Base-by-base conservation (phyloP, 30 jellyfish, hydroid and myxozoan species). In the Aurelia aurita region DNA sequence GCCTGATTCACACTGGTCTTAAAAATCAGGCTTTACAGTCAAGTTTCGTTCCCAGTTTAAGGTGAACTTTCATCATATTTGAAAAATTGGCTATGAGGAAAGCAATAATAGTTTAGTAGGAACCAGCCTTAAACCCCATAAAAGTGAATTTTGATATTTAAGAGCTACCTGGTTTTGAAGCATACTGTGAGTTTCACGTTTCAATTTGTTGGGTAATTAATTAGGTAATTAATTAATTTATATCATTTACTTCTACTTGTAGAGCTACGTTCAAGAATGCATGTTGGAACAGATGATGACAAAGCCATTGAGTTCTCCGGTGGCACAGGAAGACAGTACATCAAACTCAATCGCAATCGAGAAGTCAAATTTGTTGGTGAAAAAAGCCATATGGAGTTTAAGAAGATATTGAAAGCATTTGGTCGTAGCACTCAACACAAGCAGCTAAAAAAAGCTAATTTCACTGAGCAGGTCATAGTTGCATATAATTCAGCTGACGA, bases 201-300 rank as follows among this genome's bases (percentile, higher is more conserved):
- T n/a, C n/a, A n/a, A n/a, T n/a, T n/a, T n/a, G n/a, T n/a, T n/a
- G n/a, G n/a, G n/a, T 10, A 31, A 67, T 67, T 9, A 0, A 9
- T 67, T 22, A 1, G 5, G 28, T 3, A 14, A 4, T 31, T 60
- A 60, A 9, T 11, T 22, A 18, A 14, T 44, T 7, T 0, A 26
- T 19, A 31, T 53, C 25, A 13, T 15, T 71, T 21, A 31, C 58
- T 69, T 21, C 58, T 11, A 7, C 26, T 32, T 62, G 35, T 31
- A 78, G 89, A 61, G 16, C 58, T 78, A 20, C 75, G 47, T 34
- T 78, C 89, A 18, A 47, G 89, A 6, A 39, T 78, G 10, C 78
- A 59, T 34, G 25, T 78, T 61, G 89, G 89, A 19, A 58, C 89
- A 19, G 80, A 60, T 32, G 29, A 21, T 22, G 67, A 46, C 57